Percentiles rank a stretch among this genome's conserved stretches.
Conservation (phyloP, 2,888 invertebrate genomes). For the Sympetrum striolatum region DNA sequence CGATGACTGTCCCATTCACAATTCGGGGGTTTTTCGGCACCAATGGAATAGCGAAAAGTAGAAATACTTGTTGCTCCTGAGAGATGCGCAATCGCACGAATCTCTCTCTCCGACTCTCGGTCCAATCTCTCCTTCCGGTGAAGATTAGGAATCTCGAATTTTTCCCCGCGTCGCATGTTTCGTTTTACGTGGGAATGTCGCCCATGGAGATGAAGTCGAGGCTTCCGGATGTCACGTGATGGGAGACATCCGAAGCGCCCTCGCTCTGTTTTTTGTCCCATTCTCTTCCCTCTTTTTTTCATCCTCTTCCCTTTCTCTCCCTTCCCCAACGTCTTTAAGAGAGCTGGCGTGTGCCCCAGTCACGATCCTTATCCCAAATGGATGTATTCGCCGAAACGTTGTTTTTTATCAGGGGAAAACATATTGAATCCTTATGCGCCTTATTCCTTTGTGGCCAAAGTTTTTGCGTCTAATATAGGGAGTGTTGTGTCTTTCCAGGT, state of each 20-base stretch:
- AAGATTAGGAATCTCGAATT: background rate
- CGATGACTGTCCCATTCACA: background rate
- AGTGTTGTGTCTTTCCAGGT: no score
- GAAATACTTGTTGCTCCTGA: background rate
- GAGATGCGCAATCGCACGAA: background rate
- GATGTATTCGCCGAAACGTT: background rate
- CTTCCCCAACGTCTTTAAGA: background rate
- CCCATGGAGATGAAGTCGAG: background rate
- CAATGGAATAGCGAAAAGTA: background rate
- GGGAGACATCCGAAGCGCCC: background rate
- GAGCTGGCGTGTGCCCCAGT: background rate
- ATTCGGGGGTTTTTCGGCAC: no score
- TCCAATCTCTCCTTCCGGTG: background rate
- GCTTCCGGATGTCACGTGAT: slow-evolving; percentile 36
- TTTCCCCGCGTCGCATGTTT: background rate
- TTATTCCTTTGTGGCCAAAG: no score
- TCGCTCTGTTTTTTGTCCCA: background rate
- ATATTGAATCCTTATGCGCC: no score
- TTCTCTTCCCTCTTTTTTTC: background rate
- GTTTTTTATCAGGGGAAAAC: no score
- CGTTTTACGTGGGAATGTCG: background rate
- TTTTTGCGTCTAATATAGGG: no score
- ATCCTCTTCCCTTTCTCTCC: background rate
- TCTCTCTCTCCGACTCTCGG: background rate
- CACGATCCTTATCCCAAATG: background rate